These are phyloP conservation scores for Beroe forskalii DNA, from an alignment of 37 sponge, comb jelly and placozoan species.

Conservation along the genomic window DNA sequence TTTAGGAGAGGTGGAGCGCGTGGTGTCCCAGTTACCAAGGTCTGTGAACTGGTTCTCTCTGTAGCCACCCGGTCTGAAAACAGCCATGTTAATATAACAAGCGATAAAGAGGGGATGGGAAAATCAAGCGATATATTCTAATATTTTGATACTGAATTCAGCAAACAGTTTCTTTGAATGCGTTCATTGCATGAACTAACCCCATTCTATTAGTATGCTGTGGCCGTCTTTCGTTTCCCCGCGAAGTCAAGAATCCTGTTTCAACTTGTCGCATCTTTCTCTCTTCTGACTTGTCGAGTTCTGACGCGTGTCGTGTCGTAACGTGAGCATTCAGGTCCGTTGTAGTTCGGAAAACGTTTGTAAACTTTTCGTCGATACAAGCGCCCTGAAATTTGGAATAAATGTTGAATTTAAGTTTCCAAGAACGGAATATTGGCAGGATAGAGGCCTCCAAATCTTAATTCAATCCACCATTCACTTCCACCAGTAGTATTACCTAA, in stretches of 20 bases:
- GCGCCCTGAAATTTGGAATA: background rate
- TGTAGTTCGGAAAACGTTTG: slow-evolving; percentile 12
- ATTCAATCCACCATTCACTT: too few relatives aligned
- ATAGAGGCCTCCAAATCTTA: too few relatives aligned
- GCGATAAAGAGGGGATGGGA: too few relatives aligned
- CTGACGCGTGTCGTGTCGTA: background rate
- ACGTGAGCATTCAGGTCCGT: slow-evolving; percentile 51
- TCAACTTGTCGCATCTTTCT: slow-evolving; percentile 5
- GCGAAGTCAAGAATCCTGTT: background rate
- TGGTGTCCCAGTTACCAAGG: slow-evolving; percentile 5
- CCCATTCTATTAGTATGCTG: too few relatives aligned
- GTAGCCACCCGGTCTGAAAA: background rate
- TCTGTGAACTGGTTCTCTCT: background rate
- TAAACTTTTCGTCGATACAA: background rate
- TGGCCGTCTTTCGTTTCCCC: background rate
- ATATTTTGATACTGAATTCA: too few relatives aligned
- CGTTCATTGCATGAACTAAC: too few relatives aligned
- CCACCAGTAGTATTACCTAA: too few relatives aligned
- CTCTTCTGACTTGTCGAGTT: slow-evolving; percentile 16
- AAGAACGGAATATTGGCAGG: too few relatives aligned
- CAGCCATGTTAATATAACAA: too few relatives aligned
- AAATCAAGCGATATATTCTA: too few relatives aligned
- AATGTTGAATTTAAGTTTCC: background rate
- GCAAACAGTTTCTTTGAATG: too few relatives aligned
- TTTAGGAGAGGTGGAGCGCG: too few relatives aligned